phyloP scores from a whole-genome alignment of 2,113 vertebrate species.

The Zeus faber region DNA sequence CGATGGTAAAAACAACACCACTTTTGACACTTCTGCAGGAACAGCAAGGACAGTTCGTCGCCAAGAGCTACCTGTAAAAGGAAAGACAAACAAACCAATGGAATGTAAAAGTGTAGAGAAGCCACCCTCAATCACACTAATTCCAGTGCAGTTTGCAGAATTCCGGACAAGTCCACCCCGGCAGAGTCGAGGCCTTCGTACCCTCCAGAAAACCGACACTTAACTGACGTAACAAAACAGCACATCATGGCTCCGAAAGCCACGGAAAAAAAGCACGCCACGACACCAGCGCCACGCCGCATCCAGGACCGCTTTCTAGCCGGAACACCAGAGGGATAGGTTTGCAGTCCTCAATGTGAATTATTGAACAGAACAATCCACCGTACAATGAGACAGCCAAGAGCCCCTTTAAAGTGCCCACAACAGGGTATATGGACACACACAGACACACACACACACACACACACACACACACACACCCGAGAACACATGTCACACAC shows the following conservation, averaged over 20 bases:
- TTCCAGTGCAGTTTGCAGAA: too few species aligned
- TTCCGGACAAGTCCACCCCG: too few species aligned
- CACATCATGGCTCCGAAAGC: neutral
- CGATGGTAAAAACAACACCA: conserved; percentile 26
- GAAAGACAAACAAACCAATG: neutral
- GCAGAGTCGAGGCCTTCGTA: neutral
- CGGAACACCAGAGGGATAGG: conserved; percentile 6
- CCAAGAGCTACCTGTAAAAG: neutral
- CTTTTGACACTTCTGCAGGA: neutral
- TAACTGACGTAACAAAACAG: neutral
- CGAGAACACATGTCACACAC: too few species aligned
- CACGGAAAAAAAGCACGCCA: neutral
- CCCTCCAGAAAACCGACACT: too few species aligned
- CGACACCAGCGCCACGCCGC: neutral
- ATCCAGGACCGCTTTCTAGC: conserved; percentile 14
- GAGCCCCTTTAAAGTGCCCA: conserved; percentile 22
- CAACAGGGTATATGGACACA: too few species aligned
- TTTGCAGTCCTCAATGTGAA: conserved; percentile 35
- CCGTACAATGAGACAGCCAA: conserved; percentile 13
- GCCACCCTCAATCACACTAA: neutral
- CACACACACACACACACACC: conserved; percentile 1
- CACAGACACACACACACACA: conserved; percentile 7
- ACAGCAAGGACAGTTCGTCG: neutral
- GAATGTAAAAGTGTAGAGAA: neutral
- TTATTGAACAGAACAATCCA: conserved; percentile 43